phyloP scores from a whole-genome alignment of 2,797 vertebrate species.

The Premnoplex brunnescens region DNA sequence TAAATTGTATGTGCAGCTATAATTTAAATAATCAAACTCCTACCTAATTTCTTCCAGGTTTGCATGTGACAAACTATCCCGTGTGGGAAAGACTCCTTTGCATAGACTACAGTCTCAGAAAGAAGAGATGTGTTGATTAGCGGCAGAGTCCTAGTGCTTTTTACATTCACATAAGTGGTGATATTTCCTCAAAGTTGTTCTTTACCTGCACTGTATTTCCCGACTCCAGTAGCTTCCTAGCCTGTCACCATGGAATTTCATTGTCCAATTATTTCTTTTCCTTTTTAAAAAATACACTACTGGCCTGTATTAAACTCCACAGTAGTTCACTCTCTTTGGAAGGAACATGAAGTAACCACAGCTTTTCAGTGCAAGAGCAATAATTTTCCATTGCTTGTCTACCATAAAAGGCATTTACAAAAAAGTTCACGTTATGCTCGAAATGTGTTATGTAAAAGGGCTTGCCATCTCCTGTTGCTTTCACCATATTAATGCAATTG shows the following conservation, averaged over 20 bases:
- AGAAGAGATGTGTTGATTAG: not conserved
- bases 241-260: not conserved
- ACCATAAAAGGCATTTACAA: not conserved
- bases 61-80: not conserved
- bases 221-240: not conserved
- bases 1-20: not conserved
- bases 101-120: not conserved
- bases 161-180: not conserved
- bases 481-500: conserved; percentile 1
- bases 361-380: not conserved
- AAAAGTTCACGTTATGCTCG: not conserved
- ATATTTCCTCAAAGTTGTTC: not conserved
- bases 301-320: not conserved
- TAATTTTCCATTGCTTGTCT: not conserved
- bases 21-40: not conserved
- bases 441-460: not conserved
- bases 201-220: not conserved
- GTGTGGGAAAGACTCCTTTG: not conserved
- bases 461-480: conserved; percentile 24
- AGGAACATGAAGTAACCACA: not conserved
- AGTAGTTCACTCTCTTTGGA: not conserved
- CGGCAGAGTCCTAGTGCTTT: not conserved
- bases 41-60: not conserved
- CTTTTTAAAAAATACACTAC: not conserved
- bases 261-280: not conserved